Evolutionary conservation across 2,113 vertebrate species (phyloP).

Genomic region (Dicentrarchus labrax): DNA sequence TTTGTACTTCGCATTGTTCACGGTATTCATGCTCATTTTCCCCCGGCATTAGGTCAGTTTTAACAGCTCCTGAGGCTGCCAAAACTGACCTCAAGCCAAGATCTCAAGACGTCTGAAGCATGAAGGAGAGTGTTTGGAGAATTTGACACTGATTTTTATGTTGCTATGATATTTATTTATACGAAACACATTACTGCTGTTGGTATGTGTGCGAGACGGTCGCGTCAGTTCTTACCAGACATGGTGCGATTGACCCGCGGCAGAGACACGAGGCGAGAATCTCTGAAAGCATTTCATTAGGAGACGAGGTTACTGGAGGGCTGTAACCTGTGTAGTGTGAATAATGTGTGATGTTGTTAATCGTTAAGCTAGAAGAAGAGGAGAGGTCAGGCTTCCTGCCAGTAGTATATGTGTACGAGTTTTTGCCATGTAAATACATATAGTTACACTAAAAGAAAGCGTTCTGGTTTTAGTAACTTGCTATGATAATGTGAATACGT

Average conservation of each 20-base stretch:
- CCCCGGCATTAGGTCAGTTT: conserved; percentile 15
- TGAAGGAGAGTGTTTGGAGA: conserved; percentile 54
- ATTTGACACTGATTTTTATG: conserved; percentile 78
- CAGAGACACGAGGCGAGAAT: conserved; percentile 37
- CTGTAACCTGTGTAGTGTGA: conserved; percentile 68
- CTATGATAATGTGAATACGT: conserved; percentile 85
- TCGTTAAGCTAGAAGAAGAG: conserved; percentile 68
- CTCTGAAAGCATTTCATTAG: conserved; percentile 40
- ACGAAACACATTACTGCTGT: conserved; percentile 71
- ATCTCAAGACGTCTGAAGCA: conserved; percentile 37
- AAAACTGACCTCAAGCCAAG: conserved; percentile 21
- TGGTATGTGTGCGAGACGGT: conserved; percentile 60
- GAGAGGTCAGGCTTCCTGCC: conserved; percentile 68
- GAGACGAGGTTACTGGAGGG: conserved; percentile 56
- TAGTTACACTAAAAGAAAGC: conserved; percentile 78
- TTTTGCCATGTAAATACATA: conserved; percentile 81
- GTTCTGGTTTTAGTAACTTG: conserved; percentile 81
- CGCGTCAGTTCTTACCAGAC: conserved; percentile 33
- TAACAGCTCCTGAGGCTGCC: conserved; percentile 1
- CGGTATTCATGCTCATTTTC: conserved; percentile 3
- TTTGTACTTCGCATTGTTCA: conserved; percentile 42
- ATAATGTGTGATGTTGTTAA: conserved; percentile 70
- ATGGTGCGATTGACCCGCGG: conserved; percentile 29
- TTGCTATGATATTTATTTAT: conserved; percentile 86
- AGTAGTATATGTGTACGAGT: conserved; percentile 70